Evolutionary conservation across 2,888 invertebrate species (phyloP).

Genomic region (Tetrapedia diversipes): DNA sequence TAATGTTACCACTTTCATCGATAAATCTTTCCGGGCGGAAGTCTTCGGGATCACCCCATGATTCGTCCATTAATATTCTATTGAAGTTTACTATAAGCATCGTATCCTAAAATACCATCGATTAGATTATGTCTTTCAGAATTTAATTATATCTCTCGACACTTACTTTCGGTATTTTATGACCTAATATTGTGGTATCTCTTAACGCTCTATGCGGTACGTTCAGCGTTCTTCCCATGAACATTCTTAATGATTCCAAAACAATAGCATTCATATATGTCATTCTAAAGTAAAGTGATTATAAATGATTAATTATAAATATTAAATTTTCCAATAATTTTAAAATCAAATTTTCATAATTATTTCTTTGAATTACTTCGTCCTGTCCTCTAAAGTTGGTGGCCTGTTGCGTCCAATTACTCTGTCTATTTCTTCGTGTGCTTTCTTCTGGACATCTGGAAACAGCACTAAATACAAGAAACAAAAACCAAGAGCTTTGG

Average conservation of each 20-base stretch:
- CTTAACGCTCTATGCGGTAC: slow-evolving; percentile 91
- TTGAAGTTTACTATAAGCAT: slow-evolving; percentile 91
- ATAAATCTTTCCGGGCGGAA: slow-evolving; percentile 92
- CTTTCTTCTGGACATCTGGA: slow-evolving; percentile 89
- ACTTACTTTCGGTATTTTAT: slow-evolving; percentile 89
- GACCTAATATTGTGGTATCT: slow-evolving; percentile 89
- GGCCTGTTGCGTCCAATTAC: slow-evolving; percentile 88
- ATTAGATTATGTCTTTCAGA: neutral
- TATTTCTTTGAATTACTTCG: slow-evolving; percentile 83
- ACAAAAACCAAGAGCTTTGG: slow-evolving; percentile 90
- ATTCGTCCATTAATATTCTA: slow-evolving; percentile 88
- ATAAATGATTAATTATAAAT: neutral
- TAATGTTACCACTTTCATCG: slow-evolving; percentile 85
- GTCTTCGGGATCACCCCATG: slow-evolving; percentile 88
- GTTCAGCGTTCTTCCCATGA: slow-evolving; percentile 90
- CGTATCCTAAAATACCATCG: slow-evolving; percentile 85
- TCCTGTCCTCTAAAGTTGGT: slow-evolving; percentile 89
- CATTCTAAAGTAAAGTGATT: slow-evolving; percentile 85
- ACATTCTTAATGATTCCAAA: slow-evolving; percentile 90
- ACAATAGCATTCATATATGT: slow-evolving; percentile 92
- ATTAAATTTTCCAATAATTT: neutral
- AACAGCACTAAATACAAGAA: slow-evolving; percentile 89
- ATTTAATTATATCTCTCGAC: slow-evolving; percentile 1
- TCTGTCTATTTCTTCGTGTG: slow-evolving; percentile 90
- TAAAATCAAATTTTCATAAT: neutral